Evolutionary conservation across 2,113 vertebrate genomes (phyloP), one percentile per base, ranked within the genome.

Genomic region (Phalacrocorax pelagicus): DNA sequence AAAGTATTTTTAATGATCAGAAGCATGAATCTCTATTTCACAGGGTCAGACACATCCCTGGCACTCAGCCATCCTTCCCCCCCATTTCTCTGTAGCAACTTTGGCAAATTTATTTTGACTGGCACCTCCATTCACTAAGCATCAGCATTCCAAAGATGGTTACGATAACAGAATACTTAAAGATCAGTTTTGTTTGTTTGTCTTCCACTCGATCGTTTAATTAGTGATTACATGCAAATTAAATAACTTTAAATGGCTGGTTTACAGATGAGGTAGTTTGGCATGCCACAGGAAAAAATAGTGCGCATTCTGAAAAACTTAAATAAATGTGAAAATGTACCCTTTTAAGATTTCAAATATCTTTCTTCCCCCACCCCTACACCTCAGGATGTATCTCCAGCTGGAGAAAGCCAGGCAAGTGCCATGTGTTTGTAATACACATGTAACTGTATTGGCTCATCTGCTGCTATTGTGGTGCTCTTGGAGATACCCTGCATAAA

Each of bases 401-500:
- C 71, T 88, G 91, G 58, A 86, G 72, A 69, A 83, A 92, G 12
- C 55, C 74, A 90, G 62, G 66, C n/a, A 57, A 92, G 74, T 92
- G 89, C 81, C 91, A 78, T 71, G 84, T 96, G 92, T 96, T 96
- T 93, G 89, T 77, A 97, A 96, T 93, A 94, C 75, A 71, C 10
- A 11, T 11, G 16, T n/a, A 82, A 89, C 36, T 47, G 6, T 6
- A 34, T 26, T 88, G 96, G 74, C 95, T 88, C 51, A 92, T 95
- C 86, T 83, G 91, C 79, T 81, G 74, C 42, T 90, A 20, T 90
- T 81, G 46, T 78, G 78, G 51, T 90, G 86, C 7, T 80, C 59
- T 88, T 83, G 71, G 94, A 97, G 84, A 94, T 70, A 40, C 20
- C 82, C 87, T 34, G 38, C 66, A 67, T 34, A 85, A 91, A 92